A percentile compares a stretch with the other conserved stretches of the same genome.
Conservation (phyloP, 2,797 vertebrate species). For the Xenentodon cancila region DNA sequence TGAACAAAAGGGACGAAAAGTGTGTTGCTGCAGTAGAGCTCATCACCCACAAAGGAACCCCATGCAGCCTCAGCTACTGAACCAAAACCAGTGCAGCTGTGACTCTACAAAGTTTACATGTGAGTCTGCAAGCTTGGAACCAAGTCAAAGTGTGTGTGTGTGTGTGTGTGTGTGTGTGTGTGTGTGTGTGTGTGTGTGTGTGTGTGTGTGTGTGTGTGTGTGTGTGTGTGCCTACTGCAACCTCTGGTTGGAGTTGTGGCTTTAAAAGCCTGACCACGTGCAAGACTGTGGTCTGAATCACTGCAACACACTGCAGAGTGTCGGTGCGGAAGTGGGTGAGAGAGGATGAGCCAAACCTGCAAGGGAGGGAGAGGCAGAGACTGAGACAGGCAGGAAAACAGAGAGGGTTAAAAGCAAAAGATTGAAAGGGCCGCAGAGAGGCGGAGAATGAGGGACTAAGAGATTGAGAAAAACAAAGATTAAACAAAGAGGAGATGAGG, state of each 20-base stretch:
- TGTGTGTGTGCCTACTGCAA: conserved; percentile 31
- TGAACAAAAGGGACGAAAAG: conserved; percentile 20
- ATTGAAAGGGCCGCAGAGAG: conserved; percentile 40
- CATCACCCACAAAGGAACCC: conserved; percentile 62
- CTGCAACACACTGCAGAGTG: conserved; percentile 52
- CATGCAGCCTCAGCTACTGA: conserved; percentile 54
- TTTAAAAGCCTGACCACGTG: conserved; percentile 57
- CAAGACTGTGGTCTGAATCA: conserved; percentile 51
- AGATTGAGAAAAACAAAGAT: conserved; percentile 58
- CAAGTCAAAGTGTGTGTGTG: conserved; percentile 1
- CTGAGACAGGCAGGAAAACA: not conserved
- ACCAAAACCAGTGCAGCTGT: conserved; percentile 62
- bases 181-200: conserved; percentile 37
- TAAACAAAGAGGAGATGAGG: conserved; percentile 57
- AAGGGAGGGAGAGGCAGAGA: not conserved
- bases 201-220: conserved; percentile 24
- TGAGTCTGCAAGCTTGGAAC: conserved; percentile 19
- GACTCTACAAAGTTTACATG: conserved; percentile 25
- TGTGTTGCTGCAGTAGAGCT: conserved; percentile 53
- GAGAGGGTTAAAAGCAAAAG: conserved; percentile 18
- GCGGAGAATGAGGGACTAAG: conserved; percentile 35
- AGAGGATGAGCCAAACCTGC: conserved; percentile 11
- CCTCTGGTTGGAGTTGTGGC: conserved; percentile 49
- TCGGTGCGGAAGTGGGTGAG: conserved; percentile 50
- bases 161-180: conserved; percentile 27